Conservation (phyloP, 2,888 invertebrate species). For the Microctonus hyperodae region DNA sequence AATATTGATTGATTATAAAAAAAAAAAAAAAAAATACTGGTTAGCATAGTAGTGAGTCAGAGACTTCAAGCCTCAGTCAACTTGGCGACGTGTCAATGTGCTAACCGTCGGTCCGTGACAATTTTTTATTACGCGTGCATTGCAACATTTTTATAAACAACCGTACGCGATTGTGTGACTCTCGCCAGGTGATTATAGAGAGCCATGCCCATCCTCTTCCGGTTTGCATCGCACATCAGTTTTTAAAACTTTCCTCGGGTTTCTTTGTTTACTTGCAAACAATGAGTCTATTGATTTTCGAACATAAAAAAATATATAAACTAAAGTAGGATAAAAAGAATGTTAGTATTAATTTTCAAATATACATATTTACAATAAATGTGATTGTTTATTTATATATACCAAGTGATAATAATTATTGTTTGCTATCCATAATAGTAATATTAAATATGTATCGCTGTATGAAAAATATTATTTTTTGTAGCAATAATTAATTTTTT, state of each 20-base stretch:
- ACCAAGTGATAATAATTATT: too few species aligned
- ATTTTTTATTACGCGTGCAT: slow-evolving; percentile 34
- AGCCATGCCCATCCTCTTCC: slow-evolving; percentile 54
- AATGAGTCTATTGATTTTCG: not conserved
- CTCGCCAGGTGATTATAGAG: slow-evolving; percentile 40
- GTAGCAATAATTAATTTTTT: too few species aligned
- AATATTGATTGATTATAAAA: not conserved
- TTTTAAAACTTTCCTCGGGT: slow-evolving; percentile 17
- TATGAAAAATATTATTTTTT: too few species aligned
- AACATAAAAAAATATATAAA: not conserved
- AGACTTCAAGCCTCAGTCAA: not conserved
- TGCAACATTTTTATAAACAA: slow-evolving; percentile 37
- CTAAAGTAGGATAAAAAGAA: too few species aligned
- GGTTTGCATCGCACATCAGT: slow-evolving; percentile 32
- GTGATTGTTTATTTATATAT: not conserved
- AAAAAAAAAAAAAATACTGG: too few species aligned
- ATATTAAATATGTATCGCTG: too few species aligned
- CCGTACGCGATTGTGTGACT: slow-evolving; percentile 8
- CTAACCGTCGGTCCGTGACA: slow-evolving; percentile 43
- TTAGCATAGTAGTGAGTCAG: not conserved
- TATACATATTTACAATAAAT: not conserved
- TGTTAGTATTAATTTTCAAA: too few species aligned
- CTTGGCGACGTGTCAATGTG: slow-evolving; percentile 36
- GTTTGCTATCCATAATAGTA: too few species aligned
- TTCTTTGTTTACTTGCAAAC: not conserved